These are phyloP conservation scores for Apotomis capreana DNA, from an alignment of 2,888 invertebrate species.

Conservation along the genomic window DNA sequence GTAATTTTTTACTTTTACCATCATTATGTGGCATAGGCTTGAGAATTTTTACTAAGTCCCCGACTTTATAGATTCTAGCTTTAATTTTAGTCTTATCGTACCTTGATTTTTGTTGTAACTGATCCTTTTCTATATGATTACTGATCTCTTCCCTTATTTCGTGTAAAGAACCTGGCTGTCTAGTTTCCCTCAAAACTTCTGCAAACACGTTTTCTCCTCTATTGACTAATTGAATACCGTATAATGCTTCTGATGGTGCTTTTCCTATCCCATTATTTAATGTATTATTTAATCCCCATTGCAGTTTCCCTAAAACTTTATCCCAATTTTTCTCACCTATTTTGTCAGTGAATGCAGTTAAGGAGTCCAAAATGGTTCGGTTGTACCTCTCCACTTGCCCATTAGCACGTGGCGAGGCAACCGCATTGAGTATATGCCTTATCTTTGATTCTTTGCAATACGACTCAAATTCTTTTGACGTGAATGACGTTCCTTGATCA, in stretches of 20 bases:
- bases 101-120: background rate
- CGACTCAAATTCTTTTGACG: slow-evolving; percentile 15
- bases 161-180: background rate
- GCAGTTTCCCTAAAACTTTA: background rate
- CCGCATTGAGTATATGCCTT: slow-evolving; percentile 7
- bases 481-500: slow-evolving; percentile 21
- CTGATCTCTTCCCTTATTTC: slow-evolving; percentile 7
- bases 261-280: slow-evolving; percentile 20
- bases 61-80: background rate
- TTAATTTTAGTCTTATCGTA: background rate
- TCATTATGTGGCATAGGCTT: slow-evolving; percentile 2
- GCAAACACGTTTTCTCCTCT: background rate
- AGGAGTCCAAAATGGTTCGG: background rate
- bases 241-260: slow-evolving; percentile 19
- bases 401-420: slow-evolving; percentile 12
- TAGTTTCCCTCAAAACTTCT: background rate
- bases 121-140: background rate
- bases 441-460: slow-evolving; percentile 3
- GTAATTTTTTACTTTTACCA: slow-evolving; percentile 34
- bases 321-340: slow-evolving; percentile 3
- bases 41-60: slow-evolving; percentile 22
- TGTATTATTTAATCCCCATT: slow-evolving; percentile 31
- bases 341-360: background rate
- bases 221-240: background rate
- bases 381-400: slow-evolving; percentile 17